Evolutionary conservation across 2,113 vertebrate genomes (phyloP).

Genomic region (Himantopus leucocephalus): DNA sequence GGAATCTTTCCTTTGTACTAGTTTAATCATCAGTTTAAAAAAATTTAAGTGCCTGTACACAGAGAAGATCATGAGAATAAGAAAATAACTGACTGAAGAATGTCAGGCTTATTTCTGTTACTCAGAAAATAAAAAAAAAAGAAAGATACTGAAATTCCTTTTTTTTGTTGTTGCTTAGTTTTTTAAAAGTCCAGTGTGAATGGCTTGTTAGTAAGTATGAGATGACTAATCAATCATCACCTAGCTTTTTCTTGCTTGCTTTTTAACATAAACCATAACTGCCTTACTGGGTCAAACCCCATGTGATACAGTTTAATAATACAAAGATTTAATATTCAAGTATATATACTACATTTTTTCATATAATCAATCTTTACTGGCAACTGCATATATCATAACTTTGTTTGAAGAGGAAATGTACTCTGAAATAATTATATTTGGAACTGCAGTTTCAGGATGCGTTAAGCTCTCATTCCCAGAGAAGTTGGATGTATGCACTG

Average conservation of each 20-base stretch:
- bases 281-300: neutral
- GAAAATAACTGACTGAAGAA: neutral
- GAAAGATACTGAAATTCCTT: neutral
- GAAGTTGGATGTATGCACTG: neutral
- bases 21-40: neutral
- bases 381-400: neutral
- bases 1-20: neutral
- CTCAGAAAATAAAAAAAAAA: neutral
- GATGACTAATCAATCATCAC: neutral
- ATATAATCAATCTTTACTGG: neutral
- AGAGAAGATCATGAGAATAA: neutral
- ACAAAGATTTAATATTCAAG: neutral
- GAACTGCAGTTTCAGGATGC: neutral
- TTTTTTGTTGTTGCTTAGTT: neutral
- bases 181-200: neutral
- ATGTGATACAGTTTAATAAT: neutral
- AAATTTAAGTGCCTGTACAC: neutral
- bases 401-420: neutral
- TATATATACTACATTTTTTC: neutral
- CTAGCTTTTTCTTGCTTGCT: neutral
- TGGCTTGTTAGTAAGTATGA: neutral
- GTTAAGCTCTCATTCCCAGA: neutral
- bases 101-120: neutral
- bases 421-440: neutral
- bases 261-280: neutral